Evolutionary conservation across 2,113 vertebrate species (phyloP).

Genomic region (Beaufortia kweichowensis): DNA sequence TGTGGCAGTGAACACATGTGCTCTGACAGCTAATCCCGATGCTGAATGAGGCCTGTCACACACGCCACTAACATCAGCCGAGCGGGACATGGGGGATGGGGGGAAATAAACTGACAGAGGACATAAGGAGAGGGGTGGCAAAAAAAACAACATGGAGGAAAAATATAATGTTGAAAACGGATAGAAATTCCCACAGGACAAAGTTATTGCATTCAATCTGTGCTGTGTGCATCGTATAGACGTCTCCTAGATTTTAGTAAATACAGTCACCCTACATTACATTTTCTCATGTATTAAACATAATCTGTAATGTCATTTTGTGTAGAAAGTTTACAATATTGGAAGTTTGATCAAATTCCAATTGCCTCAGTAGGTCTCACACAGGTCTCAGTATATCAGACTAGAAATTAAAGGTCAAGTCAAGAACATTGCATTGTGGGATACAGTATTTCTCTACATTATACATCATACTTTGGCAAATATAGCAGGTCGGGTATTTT

Average conservation of each 20-base stretch:
- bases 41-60: slow-evolving; percentile 43
- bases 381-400: too few relatives aligned
- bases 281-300: too few relatives aligned
- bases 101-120: neutral
- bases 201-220: too few relatives aligned
- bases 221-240: too few relatives aligned
- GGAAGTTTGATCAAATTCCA: too few relatives aligned
- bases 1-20: slow-evolving; percentile 48
- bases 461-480: neutral
- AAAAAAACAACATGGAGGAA: neutral
- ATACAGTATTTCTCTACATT: too few relatives aligned
- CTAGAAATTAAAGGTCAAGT: neutral
- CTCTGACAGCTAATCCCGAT: slow-evolving; percentile 54
- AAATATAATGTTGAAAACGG: slow-evolving; percentile 13
- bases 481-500: neutral
- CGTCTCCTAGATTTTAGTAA: too few relatives aligned
- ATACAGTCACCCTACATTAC: too few relatives aligned
- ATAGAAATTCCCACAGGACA: too few relatives aligned
- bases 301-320: too few relatives aligned
- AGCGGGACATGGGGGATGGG: slow-evolving; percentile 2
- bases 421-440: neutral
- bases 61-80: slow-evolving; percentile 21
- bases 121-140: slow-evolving; percentile 4
- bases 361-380: too few relatives aligned
- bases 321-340: too few relatives aligned